Evolutionary conservation across 2,113 vertebrate genomes (phyloP).

Genomic region (Ochotona curzoniae): DNA sequence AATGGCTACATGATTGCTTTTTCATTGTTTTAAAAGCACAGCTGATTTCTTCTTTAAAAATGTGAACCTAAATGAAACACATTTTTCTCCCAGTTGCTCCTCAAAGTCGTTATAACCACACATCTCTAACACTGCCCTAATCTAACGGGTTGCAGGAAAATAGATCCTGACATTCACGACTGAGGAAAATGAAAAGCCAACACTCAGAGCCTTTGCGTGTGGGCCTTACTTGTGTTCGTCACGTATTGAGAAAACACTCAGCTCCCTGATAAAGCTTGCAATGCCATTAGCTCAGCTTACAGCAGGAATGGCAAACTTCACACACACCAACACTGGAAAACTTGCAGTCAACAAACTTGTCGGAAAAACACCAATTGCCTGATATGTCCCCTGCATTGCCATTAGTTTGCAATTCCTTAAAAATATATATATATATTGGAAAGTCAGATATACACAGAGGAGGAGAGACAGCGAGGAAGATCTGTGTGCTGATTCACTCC

Average conservation of each 20-base stretch:
- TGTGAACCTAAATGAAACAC: background rate
- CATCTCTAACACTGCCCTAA: background rate
- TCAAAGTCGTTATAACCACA: background rate
- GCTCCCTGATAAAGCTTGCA: background rate
- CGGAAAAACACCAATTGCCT: constrained; percentile 44
- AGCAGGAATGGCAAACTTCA: background rate
- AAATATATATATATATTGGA: too few relatives aligned
- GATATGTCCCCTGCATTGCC: constrained; percentile 28
- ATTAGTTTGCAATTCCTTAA: constrained; percentile 15
- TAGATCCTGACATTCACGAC: background rate
- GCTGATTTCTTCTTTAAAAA: background rate
- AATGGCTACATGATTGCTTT: background rate
- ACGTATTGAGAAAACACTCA: constrained; percentile 13
- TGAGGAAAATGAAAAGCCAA: background rate
- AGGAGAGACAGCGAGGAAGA: too few relatives aligned
- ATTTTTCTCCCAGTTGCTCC: background rate
- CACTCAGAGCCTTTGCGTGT: background rate
- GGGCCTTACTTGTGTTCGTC: background rate
- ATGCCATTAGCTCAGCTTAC: background rate
- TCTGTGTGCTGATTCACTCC: too few relatives aligned
- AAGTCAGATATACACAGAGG: too few relatives aligned
- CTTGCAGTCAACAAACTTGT: background rate
- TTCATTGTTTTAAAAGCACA: background rate
- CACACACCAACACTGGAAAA: accelerated
- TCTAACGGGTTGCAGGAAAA: background rate